Evolutionary conservation across 1,140 invertebrate species (phyloP).

Genomic region (Arctopsyche grandis): DNA sequence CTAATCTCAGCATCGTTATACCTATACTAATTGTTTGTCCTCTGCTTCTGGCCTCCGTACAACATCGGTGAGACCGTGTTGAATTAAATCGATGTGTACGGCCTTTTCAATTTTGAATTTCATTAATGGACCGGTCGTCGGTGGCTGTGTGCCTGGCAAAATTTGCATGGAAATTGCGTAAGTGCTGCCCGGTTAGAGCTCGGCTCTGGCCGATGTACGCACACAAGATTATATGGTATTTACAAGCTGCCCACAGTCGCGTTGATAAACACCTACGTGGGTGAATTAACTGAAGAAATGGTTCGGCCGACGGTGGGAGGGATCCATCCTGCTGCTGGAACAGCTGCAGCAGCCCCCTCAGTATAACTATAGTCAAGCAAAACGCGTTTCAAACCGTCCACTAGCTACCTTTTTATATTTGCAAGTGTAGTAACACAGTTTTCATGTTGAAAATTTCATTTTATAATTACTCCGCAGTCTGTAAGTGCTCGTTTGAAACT

Average conservation of each 20-base stretch:
- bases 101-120: conserved; percentile 39
- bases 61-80: conserved; percentile 9
- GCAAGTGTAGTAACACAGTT: too few relatives aligned
- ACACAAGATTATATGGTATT: conserved; percentile 42
- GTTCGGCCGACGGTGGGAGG: conserved; percentile 1
- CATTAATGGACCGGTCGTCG: conserved; percentile 53
- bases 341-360: background rate
- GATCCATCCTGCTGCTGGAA: conserved; percentile 25
- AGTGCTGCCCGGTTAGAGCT: conserved; percentile 40
- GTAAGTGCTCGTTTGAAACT: too few relatives aligned
- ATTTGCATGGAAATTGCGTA: conserved; percentile 59
- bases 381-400: conserved; percentile 7
- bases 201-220: conserved; percentile 7
- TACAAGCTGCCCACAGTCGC: conserved; percentile 27
- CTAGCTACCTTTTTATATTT: too few relatives aligned
- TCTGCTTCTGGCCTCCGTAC: too few relatives aligned
- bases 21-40: too few relatives aligned
- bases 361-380: background rate
- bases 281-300: conserved; percentile 37
- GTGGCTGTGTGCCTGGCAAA: conserved; percentile 57
- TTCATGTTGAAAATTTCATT: too few relatives aligned
- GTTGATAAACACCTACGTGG: conserved; percentile 31
- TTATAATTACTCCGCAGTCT: too few relatives aligned
- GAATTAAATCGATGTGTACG: conserved; percentile 26
- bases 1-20: too few relatives aligned